Conservation (phyloP, 2,888 invertebrate genomes). For the Limnephilus marmoratus region DNA sequence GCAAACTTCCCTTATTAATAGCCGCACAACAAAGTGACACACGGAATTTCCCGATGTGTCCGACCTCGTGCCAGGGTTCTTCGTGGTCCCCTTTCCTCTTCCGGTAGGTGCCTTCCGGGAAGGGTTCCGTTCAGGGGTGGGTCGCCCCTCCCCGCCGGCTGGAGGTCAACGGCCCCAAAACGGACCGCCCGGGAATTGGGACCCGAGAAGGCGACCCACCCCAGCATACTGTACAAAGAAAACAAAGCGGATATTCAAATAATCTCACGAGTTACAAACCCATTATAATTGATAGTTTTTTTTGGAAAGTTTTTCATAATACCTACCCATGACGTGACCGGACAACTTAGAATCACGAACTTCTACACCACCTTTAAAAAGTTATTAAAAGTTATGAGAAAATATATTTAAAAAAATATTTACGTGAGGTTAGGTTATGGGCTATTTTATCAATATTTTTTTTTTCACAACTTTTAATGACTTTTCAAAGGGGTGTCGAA, state of each 20-base stretch:
- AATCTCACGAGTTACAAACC: too few relatives aligned
- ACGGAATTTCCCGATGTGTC: conserved; percentile 28
- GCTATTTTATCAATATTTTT: too few relatives aligned
- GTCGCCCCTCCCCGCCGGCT: background rate
- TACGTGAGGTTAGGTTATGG: too few relatives aligned
- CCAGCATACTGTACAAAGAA: background rate
- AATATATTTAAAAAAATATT: too few relatives aligned
- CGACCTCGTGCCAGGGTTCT: background rate
- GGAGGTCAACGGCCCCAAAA: conserved; percentile 40
- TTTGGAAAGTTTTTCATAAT: too few relatives aligned
- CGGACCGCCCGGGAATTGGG: conserved; percentile 34
- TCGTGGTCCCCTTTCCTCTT: background rate
- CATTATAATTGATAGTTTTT: background rate
- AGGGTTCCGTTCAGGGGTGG: conserved; percentile 4
- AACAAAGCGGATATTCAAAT: background rate
- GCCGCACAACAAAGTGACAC: background rate
- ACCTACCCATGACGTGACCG: too few relatives aligned
- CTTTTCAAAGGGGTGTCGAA: too few relatives aligned
- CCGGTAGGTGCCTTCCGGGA: background rate
- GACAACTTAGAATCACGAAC: too few relatives aligned
- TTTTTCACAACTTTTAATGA: too few relatives aligned
- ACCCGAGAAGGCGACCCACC: conserved; percentile 10
- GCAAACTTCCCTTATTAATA: background rate
- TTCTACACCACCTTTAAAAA: too few relatives aligned
- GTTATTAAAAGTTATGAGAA: too few relatives aligned